phyloP scores from a whole-genome alignment of 2,113 vertebrate genomes.

The Siniperca chuatsi region DNA sequence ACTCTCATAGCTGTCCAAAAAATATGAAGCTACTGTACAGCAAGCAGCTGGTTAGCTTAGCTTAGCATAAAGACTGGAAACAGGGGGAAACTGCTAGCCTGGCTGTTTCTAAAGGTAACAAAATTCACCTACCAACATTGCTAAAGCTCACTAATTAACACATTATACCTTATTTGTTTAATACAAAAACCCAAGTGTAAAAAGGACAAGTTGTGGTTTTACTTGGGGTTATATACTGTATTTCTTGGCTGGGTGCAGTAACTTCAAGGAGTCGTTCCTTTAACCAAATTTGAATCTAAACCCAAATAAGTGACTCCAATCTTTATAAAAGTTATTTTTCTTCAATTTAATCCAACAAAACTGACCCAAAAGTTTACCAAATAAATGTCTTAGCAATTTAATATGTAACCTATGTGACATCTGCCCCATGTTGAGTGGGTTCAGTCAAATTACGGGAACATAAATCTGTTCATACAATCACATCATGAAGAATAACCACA shows the following conservation, averaged over 20 bases:
- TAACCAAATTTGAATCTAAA: neutral
- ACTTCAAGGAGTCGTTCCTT: neutral
- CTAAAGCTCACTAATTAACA: no score
- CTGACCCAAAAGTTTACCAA: neutral
- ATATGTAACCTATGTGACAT: neutral
- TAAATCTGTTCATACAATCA: neutral
- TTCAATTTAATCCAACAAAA: neutral
- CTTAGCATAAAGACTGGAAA: neutral
- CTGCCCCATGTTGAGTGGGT: neutral
- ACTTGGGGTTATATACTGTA: no score
- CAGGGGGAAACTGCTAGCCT: neutral
- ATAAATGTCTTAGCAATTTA: neutral
- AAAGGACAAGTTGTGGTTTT: no score
- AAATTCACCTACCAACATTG: neutral
- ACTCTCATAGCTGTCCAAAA: no score
- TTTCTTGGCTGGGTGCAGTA: neutral
- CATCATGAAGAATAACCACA: neutral
- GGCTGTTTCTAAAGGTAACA: no score
- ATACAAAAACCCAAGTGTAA: no score
- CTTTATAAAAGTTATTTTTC: neutral
- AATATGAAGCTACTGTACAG: no score
- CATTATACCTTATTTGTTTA: no score
- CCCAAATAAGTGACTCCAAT: neutral
- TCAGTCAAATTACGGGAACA: neutral
- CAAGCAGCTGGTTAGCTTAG: no score